phyloP scores from a whole-genome alignment of 2,888 invertebrate genomes.

The Sussaba pulchella region DNA sequence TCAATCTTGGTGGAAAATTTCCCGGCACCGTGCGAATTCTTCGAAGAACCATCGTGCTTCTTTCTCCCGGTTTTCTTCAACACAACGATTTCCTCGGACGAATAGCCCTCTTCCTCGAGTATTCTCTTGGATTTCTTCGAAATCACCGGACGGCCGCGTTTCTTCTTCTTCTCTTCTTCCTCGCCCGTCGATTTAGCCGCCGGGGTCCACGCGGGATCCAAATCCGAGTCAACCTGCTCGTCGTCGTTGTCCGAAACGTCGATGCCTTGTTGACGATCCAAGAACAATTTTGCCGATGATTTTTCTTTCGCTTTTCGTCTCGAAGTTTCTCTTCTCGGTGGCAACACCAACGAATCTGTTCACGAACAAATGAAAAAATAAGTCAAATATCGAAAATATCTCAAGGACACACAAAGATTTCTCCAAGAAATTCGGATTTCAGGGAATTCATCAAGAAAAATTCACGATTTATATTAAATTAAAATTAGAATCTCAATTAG shows the following conservation, averaged over 20 bases:
- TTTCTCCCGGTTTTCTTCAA: slow-evolving; percentile 84
- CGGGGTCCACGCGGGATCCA: slow-evolving; percentile 92
- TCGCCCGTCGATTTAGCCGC: slow-evolving; percentile 85
- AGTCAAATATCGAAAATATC: too few species aligned
- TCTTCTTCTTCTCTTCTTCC: slow-evolving; percentile 82
- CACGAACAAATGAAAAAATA: slow-evolving; percentile 42
- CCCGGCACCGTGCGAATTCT: slow-evolving; percentile 69
- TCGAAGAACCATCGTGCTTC: slow-evolving; percentile 75
- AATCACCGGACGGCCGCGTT: slow-evolving; percentile 80
- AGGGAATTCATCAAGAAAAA: too few species aligned
- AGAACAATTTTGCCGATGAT: slow-evolving; percentile 85
- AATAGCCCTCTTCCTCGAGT: slow-evolving; percentile 87
- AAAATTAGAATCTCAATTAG: too few species aligned
- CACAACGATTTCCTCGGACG: slow-evolving; percentile 83
- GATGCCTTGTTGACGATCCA: slow-evolving; percentile 81
- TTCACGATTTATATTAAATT: too few species aligned
- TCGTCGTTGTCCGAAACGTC: slow-evolving; percentile 85
- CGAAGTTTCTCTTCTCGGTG: slow-evolving; percentile 87
- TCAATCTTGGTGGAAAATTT: slow-evolving; percentile 80
- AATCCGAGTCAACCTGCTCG: slow-evolving; percentile 88
- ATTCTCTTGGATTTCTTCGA: slow-evolving; percentile 76
- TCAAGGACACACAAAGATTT: background rate
- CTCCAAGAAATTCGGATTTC: background rate
- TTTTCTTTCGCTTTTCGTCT: slow-evolving; percentile 89
- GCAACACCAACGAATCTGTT: slow-evolving; percentile 80